Conservation (phyloP, 2,113 vertebrate genomes). For the Climacteris rufus region DNA sequence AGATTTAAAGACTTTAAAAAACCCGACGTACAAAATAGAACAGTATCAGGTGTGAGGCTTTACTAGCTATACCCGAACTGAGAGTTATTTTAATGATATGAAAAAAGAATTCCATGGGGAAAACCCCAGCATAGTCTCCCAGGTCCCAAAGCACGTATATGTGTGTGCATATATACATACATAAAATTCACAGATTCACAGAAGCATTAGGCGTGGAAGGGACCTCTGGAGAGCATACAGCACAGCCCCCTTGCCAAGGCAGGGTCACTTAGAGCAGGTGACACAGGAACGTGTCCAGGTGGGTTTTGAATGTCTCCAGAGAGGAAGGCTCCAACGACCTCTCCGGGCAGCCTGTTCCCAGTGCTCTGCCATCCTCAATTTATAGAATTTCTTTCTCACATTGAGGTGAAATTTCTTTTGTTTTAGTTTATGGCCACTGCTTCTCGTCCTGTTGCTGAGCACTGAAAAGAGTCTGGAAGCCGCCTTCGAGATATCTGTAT, state of each 20-base stretch:
- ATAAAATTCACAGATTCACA: neutral
- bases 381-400: neutral
- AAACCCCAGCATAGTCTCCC: neutral
- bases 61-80: neutral
- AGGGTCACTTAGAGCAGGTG: neutral
- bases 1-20: neutral
- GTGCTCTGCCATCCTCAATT: neutral
- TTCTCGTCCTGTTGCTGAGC: neutral
- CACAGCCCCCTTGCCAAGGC: neutral
- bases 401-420: neutral
- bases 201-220: neutral
- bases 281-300: neutral
- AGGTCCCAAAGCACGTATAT: rapidly evolving
- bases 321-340: neutral
- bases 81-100: neutral
- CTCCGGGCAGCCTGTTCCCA: neutral
- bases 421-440: neutral
- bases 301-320: neutral
- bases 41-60: neutral
- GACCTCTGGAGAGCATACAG: neutral
- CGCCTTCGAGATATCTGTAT: rapidly evolving
- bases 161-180: rapidly evolving
- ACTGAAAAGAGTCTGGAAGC: neutral
- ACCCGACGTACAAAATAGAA: neutral
- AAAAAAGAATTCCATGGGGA: neutral